Conservation (phyloP, 2,888 invertebrate genomes). For the Stegana nigrithorax region DNA sequence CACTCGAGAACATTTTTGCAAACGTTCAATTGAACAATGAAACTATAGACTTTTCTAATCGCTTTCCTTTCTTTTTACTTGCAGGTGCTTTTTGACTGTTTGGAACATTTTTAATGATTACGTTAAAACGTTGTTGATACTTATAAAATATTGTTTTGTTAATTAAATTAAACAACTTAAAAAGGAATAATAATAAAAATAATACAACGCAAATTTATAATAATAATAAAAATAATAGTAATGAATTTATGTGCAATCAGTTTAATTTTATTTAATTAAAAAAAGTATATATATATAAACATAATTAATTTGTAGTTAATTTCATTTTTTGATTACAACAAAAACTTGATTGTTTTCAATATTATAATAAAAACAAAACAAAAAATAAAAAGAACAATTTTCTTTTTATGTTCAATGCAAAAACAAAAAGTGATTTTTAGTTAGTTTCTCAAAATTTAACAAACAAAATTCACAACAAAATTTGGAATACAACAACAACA, state of each 20-base stretch:
- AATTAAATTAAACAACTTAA: constrained; percentile 43
- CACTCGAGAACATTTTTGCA: too few relatives aligned
- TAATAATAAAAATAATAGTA: constrained; percentile 33
- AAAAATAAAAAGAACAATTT: constrained; percentile 43
- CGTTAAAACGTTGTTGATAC: constrained; percentile 69
- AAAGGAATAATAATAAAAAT: constrained; percentile 36
- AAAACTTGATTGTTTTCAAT: constrained; percentile 38
- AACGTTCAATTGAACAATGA: too few relatives aligned
- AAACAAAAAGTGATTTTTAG: constrained; percentile 62
- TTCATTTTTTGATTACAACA: constrained; percentile 40
- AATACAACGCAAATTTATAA: constrained; percentile 27
- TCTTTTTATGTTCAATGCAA: constrained; percentile 55
- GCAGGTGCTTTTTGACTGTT: constrained; percentile 69
- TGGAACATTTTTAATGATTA: constrained; percentile 69
- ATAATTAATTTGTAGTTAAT: constrained; percentile 44
- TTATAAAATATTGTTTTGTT: constrained; percentile 66
- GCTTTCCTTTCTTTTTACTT: constrained; percentile 34
- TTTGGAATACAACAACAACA: constrained; percentile 62
- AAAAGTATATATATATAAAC: too few relatives aligned
- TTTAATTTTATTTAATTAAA: constrained; percentile 45
- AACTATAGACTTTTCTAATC: constrained; percentile 11
- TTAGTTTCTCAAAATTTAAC: constrained; percentile 68
- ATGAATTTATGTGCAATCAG: constrained; percentile 53
- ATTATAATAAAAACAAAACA: constrained; percentile 37
- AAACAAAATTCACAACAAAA: constrained; percentile 67